phyloP scores from a whole-genome alignment of 2,797 vertebrate genomes.

The Nyctibius grandis region DNA sequence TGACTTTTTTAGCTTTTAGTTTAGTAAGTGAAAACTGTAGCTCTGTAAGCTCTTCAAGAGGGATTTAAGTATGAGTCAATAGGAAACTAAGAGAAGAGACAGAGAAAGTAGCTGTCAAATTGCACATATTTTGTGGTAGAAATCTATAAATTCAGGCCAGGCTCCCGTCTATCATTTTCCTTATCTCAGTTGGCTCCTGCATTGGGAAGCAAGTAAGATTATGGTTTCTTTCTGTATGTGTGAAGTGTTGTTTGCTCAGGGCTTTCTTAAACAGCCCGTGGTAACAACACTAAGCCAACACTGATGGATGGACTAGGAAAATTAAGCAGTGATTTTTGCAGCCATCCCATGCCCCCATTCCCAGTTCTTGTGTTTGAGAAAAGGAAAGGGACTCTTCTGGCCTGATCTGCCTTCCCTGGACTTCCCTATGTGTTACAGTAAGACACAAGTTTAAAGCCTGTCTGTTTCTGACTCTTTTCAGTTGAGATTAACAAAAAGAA shows the following conservation, averaged over 20 bases:
- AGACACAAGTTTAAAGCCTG: not conserved
- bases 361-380: not conserved
- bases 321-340: not conserved
- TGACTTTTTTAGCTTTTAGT: not conserved
- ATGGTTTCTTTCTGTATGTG: not conserved
- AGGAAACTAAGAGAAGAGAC: conserved; percentile 1
- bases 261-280: not conserved
- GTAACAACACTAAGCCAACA: not conserved
- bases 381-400: not conserved
- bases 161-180: conserved; percentile 42
- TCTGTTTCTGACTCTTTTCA: not conserved
- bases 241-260: not conserved
- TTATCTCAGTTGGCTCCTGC: conserved; percentile 30
- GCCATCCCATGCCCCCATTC: not conserved
- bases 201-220: not conserved
- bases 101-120: conserved; percentile 43
- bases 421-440: not conserved
- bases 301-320: not conserved
- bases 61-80: conserved; percentile 39
- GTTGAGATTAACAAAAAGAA: not conserved
- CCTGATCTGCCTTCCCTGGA: not conserved
- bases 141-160: conserved; percentile 53
- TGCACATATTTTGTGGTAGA: not conserved
- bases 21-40: conserved; percentile 10
- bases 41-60: not conserved